Evolutionary conservation across 2,113 vertebrate genomes (phyloP), one percentile per base, ranked within the genome.

Genomic region (Varanus salvator): DNA sequence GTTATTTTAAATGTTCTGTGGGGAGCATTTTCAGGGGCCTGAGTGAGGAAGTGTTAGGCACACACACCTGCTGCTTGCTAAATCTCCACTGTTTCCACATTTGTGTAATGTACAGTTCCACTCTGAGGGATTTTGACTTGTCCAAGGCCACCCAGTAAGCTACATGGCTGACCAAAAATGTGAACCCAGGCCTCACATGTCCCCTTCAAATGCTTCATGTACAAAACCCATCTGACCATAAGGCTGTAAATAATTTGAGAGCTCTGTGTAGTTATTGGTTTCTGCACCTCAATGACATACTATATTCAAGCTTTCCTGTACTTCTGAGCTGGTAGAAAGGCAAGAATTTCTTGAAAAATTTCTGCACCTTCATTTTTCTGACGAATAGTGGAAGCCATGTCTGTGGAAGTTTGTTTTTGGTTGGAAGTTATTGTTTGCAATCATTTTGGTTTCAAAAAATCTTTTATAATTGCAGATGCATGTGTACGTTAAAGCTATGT

Each of bases 221-320:
- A 86, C 54, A 15, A 75, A 86, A 72, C 38, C 74, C 29, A 60
- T 21, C 86, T 87, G 74, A 87, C 75, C 75, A 78, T 66, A 78
- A 87, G 57, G 75, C 75, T 78, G 86, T 68, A 87, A 87, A 87
- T 87, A 87, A 87, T 68, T 44, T 50, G 84, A 78, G 74, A 78
- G 57, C 75, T 87, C 27, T 87, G 57, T 66, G 52, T 87, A 48
- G 74, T 85, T 85, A 68, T 54, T 85, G 17, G 27, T 77, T n/a
- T 64, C 38, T 78, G 86, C 38, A 66, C 50, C 29, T 87, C 57
- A 87, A 48, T 78, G 74, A 52, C 66, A 52, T 66, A 50, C 66
- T 71, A 6, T 85, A 52, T 52, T 85, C 68, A 72, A 85, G 44
- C 27, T 66, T 76, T 17, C 72, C 25, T 17, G 25, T 34, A 76